Base-by-base conservation (phyloP, 1,140 invertebrate genomes). In the Drosophila murphyi region DNA sequence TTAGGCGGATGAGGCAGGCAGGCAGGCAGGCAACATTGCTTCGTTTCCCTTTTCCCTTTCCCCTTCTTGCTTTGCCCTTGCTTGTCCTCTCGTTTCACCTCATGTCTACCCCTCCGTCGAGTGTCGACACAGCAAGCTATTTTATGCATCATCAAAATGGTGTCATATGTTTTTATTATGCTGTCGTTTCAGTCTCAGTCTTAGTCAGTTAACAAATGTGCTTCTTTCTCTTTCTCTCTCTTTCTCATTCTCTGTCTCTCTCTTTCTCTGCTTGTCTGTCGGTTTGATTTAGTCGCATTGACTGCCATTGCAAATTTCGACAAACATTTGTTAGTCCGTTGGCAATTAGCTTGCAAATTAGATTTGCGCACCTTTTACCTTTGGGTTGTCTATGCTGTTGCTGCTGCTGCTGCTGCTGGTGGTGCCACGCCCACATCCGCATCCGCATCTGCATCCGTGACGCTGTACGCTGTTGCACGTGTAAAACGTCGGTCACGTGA, bases 151-250 rank as follows among this genome's bases (percentile, higher is more conserved):
- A 70, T 79, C 78, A 76, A 82, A 87, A 87, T 87, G 79, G 78
- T 86, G 82, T 86, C 82, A 86, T 86, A 87, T 86, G 82, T 82
- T 86, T 82, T 87, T 87, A 86, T 86, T 20, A 20, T 68, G 56
- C 8, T 20, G 0, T 28, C 20, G 20, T 20, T 20, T 20, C 20
- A 20, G 20, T 20, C 20, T 20, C 20, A 20, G 20, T 20, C 20
- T 20, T 20, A 20, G 20, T 20, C 20, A 20, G 20, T 20, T 20
- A 20, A 20, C 20, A 20, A 20, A 20, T 31, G 12, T 34, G 5
- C 28, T 3, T 7, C 20, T 5, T 6, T 32, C 50, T 45, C 29
- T 7, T 12, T 20, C 29, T 1, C 35, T 12, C 31, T 4, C 7
- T 2, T 37, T 0, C 45, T n/a, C 29, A 32, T 2, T 37, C 4